Base-by-base conservation (phyloP, 1,140 invertebrate genomes). In the Cyphomyrmex costatus region DNA sequence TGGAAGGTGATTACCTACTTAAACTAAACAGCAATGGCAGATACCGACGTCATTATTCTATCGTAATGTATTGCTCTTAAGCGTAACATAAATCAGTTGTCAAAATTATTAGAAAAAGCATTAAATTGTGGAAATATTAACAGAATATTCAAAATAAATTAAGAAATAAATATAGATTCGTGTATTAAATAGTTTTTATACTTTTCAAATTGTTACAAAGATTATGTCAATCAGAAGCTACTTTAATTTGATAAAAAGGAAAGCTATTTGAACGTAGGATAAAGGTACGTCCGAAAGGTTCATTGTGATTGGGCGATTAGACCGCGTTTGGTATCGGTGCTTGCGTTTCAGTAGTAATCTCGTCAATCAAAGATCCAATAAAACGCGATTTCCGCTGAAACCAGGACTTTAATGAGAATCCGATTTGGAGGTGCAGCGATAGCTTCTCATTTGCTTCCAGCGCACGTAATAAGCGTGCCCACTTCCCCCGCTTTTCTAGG, bases 381-480 rank as follows among this genome's bases (percentile, higher is more conserved):
- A 83, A 83, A 74, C 68, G 79, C 79, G 79, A 83, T 83, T 83
- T 83, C 79, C 79, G 68, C 14, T 60, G 79, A 73, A 83, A 60
- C 79, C 71, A 46, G 79, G 68, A 83, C 79, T 83, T 83, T 83
- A 83, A 83, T 83, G 79, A 86, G 84, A 86, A 86, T 79, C 76
- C 84, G 77, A 82, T 86, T 86, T 79, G 61, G 65, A 86, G 74
- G 65, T 66, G 63, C 65, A 79, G 53, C 65, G 42, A 82, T 70
- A 66, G 56, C 46, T 70, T 68, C 65, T 89, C 70, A 82, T 90
- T 78, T 84, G 56, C 79, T 83, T 87, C 58, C 88, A 77, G 70
- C 46, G 88, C 87, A 89, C 88, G 88, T 90, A 89, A 90, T 87
- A 84, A 87, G 88, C 85, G 42, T 85, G 66, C 79, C 53, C 36